These are phyloP conservation scores for sheep (Ovis aries) DNA, from an alignment of 2,113 vertebrate genomes.

Conservation along the genomic window DNA sequence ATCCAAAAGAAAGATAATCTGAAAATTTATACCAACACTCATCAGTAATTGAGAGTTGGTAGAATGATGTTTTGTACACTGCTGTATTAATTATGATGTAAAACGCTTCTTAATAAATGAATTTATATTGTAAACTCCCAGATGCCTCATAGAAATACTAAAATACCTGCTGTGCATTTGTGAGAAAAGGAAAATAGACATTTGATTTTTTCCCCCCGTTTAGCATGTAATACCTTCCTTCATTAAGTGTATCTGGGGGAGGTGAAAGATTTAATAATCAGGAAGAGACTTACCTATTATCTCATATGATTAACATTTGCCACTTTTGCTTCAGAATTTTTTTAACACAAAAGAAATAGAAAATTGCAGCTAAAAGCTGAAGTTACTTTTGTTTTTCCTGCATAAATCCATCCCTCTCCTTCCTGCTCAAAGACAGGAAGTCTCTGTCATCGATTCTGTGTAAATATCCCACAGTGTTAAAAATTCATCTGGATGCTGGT, in stretches of 20 bases:
- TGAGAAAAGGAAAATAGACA: not conserved
- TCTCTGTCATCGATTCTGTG: not conserved
- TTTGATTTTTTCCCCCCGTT: not conserved
- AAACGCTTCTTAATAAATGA: not conserved
- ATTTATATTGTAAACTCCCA: not conserved
- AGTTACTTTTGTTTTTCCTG: not conserved
- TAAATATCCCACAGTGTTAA: not conserved
- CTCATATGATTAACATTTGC: not conserved
- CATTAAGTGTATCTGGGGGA: not conserved
- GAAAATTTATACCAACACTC: not conserved
- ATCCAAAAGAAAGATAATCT: not conserved
- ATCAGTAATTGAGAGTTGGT: not conserved
- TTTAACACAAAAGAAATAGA: not conserved
- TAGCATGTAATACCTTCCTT: not conserved
- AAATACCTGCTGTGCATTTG: not conserved
- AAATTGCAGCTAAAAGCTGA: not conserved
- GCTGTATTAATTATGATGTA: not conserved
- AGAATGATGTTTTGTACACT: not conserved
- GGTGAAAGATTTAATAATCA: not conserved
- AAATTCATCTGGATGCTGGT: not conserved
- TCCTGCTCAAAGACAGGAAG: not conserved
- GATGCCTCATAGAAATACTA: not conserved
- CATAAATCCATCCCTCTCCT: not conserved
- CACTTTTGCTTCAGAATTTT: not conserved
- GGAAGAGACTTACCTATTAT: not conserved